Percentiles rank a stretch among this genome's conserved stretches.
These are phyloP conservation scores for Dendrolimus houi DNA, from an alignment of 2,888 invertebrate genomes.

Conservation along the genomic window DNA sequence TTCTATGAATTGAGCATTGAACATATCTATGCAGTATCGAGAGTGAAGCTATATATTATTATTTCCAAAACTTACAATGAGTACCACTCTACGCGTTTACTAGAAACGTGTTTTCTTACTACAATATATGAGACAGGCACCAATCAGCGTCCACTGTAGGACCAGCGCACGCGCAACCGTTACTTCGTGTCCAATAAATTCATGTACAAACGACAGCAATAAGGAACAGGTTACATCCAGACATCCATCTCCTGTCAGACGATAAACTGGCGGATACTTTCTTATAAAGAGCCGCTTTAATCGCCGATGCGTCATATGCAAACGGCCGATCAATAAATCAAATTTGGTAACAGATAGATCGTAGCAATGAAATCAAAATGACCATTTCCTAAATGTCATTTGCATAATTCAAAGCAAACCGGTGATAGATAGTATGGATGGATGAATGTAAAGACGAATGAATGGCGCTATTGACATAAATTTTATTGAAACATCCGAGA, in stretches of 20 bases:
- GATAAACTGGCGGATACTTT: constrained; percentile 15
- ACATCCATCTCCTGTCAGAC: constrained; percentile 63
- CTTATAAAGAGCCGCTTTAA: constrained; percentile 39
- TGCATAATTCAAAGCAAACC: constrained; percentile 44
- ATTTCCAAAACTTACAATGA: too few species aligned
- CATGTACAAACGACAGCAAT: constrained; percentile 64
- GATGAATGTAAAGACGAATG: constrained; percentile 31
- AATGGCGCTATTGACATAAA: constrained; percentile 42
- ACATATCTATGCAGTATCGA: too few species aligned
- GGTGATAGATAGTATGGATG: constrained; percentile 24
- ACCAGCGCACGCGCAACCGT: constrained; percentile 44
- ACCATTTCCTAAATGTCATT: constrained; percentile 41
- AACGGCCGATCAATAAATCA: constrained; percentile 51
- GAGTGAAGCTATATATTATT: too few species aligned
- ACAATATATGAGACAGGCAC: constrained; percentile 43
- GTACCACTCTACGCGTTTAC: constrained; percentile 35
- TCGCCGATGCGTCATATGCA: constrained; percentile 40
- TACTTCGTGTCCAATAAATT: constrained; percentile 70
- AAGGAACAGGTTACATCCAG: constrained; percentile 47
- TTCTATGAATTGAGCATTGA: too few species aligned
- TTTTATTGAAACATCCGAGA: constrained; percentile 32
- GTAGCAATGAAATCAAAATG: constrained; percentile 39
- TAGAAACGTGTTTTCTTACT: constrained; percentile 37
- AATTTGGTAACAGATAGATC: constrained; percentile 40
- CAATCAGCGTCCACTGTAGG: constrained; percentile 35